These are phyloP conservation scores for Coleophora flavipennella DNA, from an alignment of 2,888 invertebrate genomes.

Conservation along the genomic window DNA sequence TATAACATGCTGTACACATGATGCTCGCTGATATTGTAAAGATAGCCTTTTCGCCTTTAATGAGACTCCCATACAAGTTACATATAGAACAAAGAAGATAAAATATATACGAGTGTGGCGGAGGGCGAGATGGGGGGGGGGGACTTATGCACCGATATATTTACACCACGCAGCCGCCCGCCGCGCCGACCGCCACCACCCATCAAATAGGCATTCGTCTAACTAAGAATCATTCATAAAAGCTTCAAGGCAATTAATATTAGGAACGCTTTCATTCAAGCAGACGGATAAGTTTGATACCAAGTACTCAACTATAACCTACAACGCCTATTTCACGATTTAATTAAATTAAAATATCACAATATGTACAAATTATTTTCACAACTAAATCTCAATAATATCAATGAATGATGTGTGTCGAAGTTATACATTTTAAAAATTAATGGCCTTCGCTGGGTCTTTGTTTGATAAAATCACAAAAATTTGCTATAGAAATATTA, in stretches of 20 bases:
- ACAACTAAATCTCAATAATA: constrained; percentile 52
- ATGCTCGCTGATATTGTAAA: constrained; percentile 34
- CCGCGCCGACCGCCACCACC: constrained; percentile 18
- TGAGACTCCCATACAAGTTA: constrained; percentile 42
- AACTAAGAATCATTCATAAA: constrained; percentile 26
- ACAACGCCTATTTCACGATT: constrained; percentile 59
- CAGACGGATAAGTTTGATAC: constrained; percentile 43
- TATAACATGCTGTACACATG: constrained; percentile 49
- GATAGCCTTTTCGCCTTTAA: constrained; percentile 20
- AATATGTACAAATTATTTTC: constrained; percentile 66
- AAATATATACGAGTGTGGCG: constrained; percentile 1
- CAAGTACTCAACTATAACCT: constrained; percentile 47
- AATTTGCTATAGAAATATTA: too few species aligned
- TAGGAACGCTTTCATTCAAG: constrained; percentile 37
- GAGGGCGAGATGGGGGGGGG: constrained; percentile 12
- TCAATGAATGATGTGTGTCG: constrained; percentile 27
- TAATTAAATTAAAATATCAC: constrained; percentile 71
- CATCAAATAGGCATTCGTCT: constrained; percentile 21
- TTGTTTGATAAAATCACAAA: neutral
- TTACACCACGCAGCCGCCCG: constrained; percentile 25
- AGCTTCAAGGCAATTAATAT: constrained; percentile 24
- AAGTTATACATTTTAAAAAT: too few species aligned
- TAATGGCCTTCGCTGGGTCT: too few species aligned
- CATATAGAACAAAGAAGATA: constrained; percentile 25
- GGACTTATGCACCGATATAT: constrained; percentile 15